Percentiles rank a stretch among this genome's conserved stretches.
Conservation (phyloP, 2,797 vertebrate species). For the Oreonectes daqikongensis region DNA sequence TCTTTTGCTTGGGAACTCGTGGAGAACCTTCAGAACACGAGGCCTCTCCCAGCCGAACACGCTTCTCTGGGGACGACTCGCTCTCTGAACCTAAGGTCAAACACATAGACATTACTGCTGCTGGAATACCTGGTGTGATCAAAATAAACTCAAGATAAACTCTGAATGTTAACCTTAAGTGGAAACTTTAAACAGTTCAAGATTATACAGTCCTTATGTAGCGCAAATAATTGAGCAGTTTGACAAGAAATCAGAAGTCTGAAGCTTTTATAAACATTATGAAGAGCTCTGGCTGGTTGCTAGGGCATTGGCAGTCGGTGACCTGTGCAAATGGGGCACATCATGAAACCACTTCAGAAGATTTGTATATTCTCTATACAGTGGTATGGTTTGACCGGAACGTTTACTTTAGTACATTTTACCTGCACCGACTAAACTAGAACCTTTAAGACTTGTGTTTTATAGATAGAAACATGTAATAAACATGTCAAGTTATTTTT, state of each 20-base stretch:
- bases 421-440: too few relatives aligned
- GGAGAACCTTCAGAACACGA: slow-evolving; percentile 80
- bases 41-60: slow-evolving; percentile 82
- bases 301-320: background rate
- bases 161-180: background rate
- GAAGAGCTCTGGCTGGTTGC: background rate
- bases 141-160: slow-evolving; percentile 11
- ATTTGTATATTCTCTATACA: background rate
- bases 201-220: background rate
- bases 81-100: slow-evolving; percentile 91
- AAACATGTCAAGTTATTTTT: too few relatives aligned
- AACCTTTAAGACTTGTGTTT: too few relatives aligned
- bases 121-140: background rate
- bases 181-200: background rate
- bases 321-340: background rate
- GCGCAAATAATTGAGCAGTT: background rate
- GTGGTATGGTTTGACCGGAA: background rate
- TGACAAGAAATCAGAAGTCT: too few relatives aligned
- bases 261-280: background rate
- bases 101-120: slow-evolving; percentile 11
- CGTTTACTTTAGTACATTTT: background rate
- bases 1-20: slow-evolving; percentile 90
- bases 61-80: slow-evolving; percentile 90
- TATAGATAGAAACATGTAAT: too few relatives aligned
- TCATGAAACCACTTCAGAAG: background rate